Evolutionary conservation across 2,797 vertebrate species (phyloP).

Genomic region (Peromyscus melanophrys): DNA sequence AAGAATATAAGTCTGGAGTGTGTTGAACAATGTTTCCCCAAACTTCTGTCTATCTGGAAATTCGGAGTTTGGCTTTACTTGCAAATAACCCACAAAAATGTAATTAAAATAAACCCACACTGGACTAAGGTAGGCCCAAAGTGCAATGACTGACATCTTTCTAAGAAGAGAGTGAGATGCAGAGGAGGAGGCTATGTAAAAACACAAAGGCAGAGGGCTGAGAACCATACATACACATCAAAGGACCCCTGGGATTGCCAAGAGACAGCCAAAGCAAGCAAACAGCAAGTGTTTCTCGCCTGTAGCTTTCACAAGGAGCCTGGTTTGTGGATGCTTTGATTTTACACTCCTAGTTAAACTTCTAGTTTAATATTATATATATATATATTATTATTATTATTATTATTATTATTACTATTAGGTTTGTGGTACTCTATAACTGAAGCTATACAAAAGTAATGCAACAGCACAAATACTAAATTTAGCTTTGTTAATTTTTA

Average conservation of each 20-base stretch:
- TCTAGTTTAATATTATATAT: too few species aligned
- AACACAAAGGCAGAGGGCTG: background rate
- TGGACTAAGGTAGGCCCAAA: background rate
- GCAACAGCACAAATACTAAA: background rate
- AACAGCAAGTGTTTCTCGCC: background rate
- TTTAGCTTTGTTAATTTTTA: conserved; percentile 10
- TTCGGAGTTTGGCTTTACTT: background rate
- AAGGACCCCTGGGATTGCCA: background rate
- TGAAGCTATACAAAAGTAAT: background rate
- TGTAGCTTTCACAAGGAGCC: background rate
- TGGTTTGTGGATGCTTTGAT: background rate
- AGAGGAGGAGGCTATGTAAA: background rate
- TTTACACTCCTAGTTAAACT: background rate
- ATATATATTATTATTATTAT: too few species aligned
- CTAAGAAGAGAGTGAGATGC: background rate
- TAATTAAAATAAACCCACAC: background rate
- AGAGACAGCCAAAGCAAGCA: background rate
- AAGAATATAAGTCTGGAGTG: background rate
- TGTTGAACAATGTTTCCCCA: background rate
- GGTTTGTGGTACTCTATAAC: background rate
- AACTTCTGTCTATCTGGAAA: background rate
- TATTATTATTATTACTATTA: background rate
- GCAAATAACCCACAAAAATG: background rate
- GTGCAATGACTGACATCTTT: background rate
- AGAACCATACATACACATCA: background rate